Evolutionary conservation across 2,797 vertebrate species (phyloP), one percentile per base, ranked within the genome.

Genomic region (Hydrolagus colliei): DNA sequence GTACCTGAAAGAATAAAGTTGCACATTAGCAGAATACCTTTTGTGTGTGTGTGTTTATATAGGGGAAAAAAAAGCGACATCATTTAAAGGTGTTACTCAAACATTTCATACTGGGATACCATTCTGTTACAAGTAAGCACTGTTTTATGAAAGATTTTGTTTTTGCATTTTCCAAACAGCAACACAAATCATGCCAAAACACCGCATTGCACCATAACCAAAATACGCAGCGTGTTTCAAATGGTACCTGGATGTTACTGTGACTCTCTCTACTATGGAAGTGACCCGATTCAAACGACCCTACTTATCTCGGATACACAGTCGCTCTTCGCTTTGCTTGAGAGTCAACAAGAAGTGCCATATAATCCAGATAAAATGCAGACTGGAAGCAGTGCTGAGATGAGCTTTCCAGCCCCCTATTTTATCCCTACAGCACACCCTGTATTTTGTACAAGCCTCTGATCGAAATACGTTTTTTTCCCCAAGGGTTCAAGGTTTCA

Each of bases 1-100:
- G 92, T 99, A 99, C 93, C 96, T 97, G 89, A 86, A 88, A 87
- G 88, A 35, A 87, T 88, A 75, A 78, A 87, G 89, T 35, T 1
- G 73, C n/a, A 86, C 72, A 71, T n/a, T 76, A 71, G 72, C 22
- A 22, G 74, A 52, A 52, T 52, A 52, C 41, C 41, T 52, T 52
- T 3, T 52, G 41, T 52, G 2, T 52, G 27, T 27, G 27, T 27
- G 27, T 27, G 27, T 27, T 0, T 27, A 27, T 27, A 27, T 27
- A 27, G 27, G 27, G 27, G 86, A 80, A 52, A 86, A 16, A 35
- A 32, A 85, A 65, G 65, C 85, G 22, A 78, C 35, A 52, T 4
- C 2, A 41, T 67, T 41, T 63, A 27, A 77, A 16, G n/a, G 22
- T 2, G 65, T 27, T 14, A 86, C n/a, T 27, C 11, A 20, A 22